phyloP scores from a whole-genome alignment of 2,888 invertebrate species.

The Aricia artaxerxes region DNA sequence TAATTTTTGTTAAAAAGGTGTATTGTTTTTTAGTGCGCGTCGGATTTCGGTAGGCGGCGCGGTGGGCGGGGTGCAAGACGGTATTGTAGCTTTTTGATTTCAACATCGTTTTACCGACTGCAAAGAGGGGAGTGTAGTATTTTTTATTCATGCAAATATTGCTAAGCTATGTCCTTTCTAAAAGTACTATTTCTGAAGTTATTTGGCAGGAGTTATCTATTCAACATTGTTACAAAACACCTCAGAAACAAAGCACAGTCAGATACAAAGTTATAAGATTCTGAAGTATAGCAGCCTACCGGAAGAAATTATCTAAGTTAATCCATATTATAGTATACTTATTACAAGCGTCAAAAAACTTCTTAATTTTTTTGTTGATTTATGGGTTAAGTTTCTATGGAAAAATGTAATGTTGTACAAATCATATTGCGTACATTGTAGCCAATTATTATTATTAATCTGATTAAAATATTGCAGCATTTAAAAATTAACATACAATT shows the following conservation, averaged over 20 bases:
- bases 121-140: background rate
- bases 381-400: background rate
- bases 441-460: slow-evolving; percentile 19
- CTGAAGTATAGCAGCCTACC: background rate
- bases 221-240: no score
- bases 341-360: background rate
- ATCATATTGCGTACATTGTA: slow-evolving; percentile 10
- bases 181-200: background rate
- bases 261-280: no score
- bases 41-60: slow-evolving; percentile 74
- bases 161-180: background rate
- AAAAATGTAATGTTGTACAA: slow-evolving; percentile 14
- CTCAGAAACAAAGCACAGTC: no score
- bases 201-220: background rate
- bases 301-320: no score
- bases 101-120: slow-evolving; percentile 29
- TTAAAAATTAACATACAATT: background rate
- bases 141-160: background rate
- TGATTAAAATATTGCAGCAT: background rate
- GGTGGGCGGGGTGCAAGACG: slow-evolving; percentile 59
- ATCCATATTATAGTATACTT: background rate
- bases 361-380: background rate
- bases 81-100: slow-evolving; percentile 36
- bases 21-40: slow-evolving; percentile 69
- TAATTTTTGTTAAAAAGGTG: slow-evolving; percentile 55